Evolutionary conservation across 1,140 invertebrate genomes (phyloP).

Genomic region (Neodiprion pinetum): DNA sequence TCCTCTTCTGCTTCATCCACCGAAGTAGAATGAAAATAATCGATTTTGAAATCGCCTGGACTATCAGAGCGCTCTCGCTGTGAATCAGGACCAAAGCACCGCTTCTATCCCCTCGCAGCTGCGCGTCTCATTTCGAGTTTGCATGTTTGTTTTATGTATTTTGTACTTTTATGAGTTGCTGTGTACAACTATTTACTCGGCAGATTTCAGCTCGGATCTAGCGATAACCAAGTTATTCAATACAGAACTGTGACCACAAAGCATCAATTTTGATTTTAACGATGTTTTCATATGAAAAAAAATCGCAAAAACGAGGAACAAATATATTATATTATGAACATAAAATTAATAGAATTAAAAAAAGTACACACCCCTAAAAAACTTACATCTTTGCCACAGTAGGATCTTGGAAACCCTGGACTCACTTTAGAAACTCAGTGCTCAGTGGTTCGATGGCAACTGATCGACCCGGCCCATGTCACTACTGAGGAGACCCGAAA

Average conservation of each 20-base stretch:
- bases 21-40: constrained; percentile 1
- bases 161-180: background rate
- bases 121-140: background rate
- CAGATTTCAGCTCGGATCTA: background rate
- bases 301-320: background rate
- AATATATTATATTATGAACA: background rate
- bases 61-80: background rate
- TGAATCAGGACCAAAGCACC: background rate
- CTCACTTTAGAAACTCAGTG: constrained; percentile 1
- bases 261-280: background rate
- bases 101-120: background rate
- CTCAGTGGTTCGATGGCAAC: background rate
- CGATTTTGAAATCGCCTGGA: background rate
- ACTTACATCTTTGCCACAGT: background rate
- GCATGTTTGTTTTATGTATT: background rate
- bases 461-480: no score
- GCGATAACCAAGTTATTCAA: background rate
- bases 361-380: constrained; percentile 1
- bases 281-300: background rate
- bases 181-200: background rate
- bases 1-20: background rate
- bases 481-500: no score
- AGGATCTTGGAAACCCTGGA: constrained; percentile 1
- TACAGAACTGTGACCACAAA: constrained; percentile 1
- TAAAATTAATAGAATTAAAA: background rate